A percentile compares a stretch with the other conserved stretches of the same genome.
These are phyloP conservation scores for Amiota communis DNA, from an alignment of 2,888 invertebrate genomes.

Conservation along the genomic window DNA sequence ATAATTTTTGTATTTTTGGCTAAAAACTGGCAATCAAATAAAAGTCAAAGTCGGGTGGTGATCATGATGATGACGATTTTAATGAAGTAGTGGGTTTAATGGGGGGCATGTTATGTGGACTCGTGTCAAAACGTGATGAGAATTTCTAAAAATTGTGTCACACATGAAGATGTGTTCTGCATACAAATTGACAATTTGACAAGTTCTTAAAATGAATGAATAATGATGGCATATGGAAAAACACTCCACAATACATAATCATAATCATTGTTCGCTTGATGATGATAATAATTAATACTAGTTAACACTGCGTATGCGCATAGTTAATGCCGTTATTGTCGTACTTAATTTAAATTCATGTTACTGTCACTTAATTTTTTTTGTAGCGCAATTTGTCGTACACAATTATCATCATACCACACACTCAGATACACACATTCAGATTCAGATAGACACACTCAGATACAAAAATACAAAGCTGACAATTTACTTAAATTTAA, in stretches of 20 bases:
- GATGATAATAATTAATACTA: background rate
- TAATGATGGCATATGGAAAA: too few species aligned
- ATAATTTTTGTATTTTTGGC: background rate
- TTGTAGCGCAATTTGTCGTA: conserved; percentile 9
- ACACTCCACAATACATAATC: too few species aligned
- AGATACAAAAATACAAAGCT: background rate
- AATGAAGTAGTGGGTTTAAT: background rate
- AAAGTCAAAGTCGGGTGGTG: conserved; percentile 12
- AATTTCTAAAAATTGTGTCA: conserved; percentile 44
- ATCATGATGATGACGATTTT: background rate
- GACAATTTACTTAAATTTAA: background rate
- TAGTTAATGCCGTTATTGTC: background rate
- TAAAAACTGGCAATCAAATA: background rate
- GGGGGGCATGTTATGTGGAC: background rate
- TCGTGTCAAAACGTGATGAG: conserved; percentile 52
- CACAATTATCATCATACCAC: background rate
- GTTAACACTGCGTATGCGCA: conserved; percentile 9
- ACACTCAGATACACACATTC: background rate
- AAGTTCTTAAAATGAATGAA: background rate
- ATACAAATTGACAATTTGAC: conserved; percentile 6
- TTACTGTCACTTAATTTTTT: conserved; percentile 7
- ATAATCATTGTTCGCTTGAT: too few species aligned
- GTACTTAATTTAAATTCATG: background rate
- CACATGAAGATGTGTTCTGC: background rate
- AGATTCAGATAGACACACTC: background rate